Conservation (phyloP, 1,140 invertebrate species). For the Oncopodura yosiiana region DNA sequence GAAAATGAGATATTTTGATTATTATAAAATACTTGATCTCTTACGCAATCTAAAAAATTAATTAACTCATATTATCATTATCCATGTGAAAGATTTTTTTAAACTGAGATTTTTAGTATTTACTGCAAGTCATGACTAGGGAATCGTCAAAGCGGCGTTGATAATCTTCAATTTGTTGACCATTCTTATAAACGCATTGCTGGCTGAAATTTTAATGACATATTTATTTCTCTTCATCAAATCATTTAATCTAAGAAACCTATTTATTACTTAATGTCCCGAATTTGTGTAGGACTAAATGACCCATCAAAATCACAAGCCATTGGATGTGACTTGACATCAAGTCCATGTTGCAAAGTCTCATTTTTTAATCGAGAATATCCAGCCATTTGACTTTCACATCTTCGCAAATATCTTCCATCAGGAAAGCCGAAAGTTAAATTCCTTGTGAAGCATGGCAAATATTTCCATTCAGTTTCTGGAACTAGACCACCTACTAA, state of each 20-base stretch:
- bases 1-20: constrained; percentile 41
- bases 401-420: constrained; percentile 47
- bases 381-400: constrained; percentile 48
- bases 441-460: constrained; percentile 32
- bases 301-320: constrained; percentile 51
- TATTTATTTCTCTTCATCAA: neutral
- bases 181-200: constrained; percentile 46
- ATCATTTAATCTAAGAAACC: no score
- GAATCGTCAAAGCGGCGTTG: constrained; percentile 37
- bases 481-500: constrained; percentile 34
- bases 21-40: constrained; percentile 44
- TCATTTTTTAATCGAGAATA: constrained; percentile 42
- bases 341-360: constrained; percentile 45
- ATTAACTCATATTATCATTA: constrained; percentile 7
- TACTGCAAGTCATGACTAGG: constrained; percentile 50
- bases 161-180: constrained; percentile 43
- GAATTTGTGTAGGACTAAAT: constrained; percentile 46
- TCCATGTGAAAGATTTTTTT: constrained; percentile 7
- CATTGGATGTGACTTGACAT: constrained; percentile 38
- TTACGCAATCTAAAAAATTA: constrained; percentile 45
- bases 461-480: neutral
- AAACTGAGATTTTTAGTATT: constrained; percentile 37
- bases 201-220: constrained; percentile 41
- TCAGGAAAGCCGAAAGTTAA: constrained; percentile 37
- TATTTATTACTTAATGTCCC: constrained; percentile 44